Base-by-base conservation (phyloP, 2,113 vertebrate species). In the mouse (Mus musculus) region DNA sequence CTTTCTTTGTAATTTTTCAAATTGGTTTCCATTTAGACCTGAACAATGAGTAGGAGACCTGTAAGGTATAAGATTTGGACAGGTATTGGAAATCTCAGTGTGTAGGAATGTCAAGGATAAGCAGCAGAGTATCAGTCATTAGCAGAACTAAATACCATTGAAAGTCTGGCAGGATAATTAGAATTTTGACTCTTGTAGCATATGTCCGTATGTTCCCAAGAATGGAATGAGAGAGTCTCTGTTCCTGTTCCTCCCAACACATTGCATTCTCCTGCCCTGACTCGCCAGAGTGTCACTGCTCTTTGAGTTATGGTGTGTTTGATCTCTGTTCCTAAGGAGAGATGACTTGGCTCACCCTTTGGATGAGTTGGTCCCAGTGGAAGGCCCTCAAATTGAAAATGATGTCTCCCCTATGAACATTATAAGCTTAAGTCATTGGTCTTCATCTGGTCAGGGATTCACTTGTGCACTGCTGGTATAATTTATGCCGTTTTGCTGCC, bases 401-500 rank as follows among this genome's bases (percentile, higher is more conserved):
- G 81, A 95, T 95, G 89, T 87, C 65, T 89, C 94, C 89, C 94
- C 89, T 77, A 54, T 94, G 94, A 94, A 94, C 52, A 26, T 56
- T 54, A 6, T 84, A 93, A 82, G n/a, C 91, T 95, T 95, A 84
- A 93, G 90, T 72, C 77, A 75, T 26, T 84, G 73, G 89, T 96
- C 71, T 82, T 95, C 92, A 67, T 82, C 85, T 88, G 75, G 61
- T 73, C 89, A 78, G 80, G 80, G 61, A 96, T n/a, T 95, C 75
- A 73, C 87, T 36, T 93, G 75, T 78, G 85, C 75, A 39, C 81
- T 72, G 20, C 82, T 89, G 26, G 52, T 69, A 28, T 95, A 92
- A 97, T 90, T 95, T 93, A 95, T 97, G 80, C 69, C 72, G 56
- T 85, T 91, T 93, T 72, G n/a, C 95, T 93, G 65, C 94, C 91